A percentile compares a stretch with the other conserved stretches of the same genome.
phyloP scores from a whole-genome alignment of 2,888 invertebrate genomes.

The Cenopis cana region DNA sequence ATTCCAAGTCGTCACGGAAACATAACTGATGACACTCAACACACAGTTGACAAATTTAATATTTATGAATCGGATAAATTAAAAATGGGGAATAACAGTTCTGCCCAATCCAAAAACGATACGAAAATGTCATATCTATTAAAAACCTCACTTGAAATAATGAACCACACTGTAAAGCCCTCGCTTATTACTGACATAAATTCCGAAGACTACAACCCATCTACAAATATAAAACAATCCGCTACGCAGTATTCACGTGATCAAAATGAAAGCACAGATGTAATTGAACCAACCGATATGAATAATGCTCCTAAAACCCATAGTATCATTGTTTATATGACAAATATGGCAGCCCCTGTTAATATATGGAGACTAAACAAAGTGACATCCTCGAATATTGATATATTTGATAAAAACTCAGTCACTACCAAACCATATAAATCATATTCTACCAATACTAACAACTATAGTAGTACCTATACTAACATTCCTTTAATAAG shows the following conservation, averaged over 20 bases:
- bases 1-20: not conserved
- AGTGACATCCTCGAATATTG: not conserved
- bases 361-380: not conserved
- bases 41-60: not conserved
- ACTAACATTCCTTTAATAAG: not conserved
- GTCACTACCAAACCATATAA: not conserved
- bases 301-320: not conserved
- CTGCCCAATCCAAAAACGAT: not conserved
- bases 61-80: conserved; percentile 1
- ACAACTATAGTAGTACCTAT: not conserved
- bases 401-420: not conserved
- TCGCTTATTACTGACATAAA: not conserved
- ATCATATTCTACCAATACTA: not conserved
- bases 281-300: not conserved
- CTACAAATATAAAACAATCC: not conserved
- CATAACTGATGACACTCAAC: not conserved
- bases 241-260: not conserved
- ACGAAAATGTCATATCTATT: not conserved
- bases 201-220: not conserved
- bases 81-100: not conserved
- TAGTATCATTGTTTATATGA: too few species aligned
- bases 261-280: not conserved
- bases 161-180: not conserved
- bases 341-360: not conserved
- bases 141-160: not conserved